phyloP scores from a whole-genome alignment of 2,888 invertebrate species.

The Sepioteuthis lessoniana region DNA sequence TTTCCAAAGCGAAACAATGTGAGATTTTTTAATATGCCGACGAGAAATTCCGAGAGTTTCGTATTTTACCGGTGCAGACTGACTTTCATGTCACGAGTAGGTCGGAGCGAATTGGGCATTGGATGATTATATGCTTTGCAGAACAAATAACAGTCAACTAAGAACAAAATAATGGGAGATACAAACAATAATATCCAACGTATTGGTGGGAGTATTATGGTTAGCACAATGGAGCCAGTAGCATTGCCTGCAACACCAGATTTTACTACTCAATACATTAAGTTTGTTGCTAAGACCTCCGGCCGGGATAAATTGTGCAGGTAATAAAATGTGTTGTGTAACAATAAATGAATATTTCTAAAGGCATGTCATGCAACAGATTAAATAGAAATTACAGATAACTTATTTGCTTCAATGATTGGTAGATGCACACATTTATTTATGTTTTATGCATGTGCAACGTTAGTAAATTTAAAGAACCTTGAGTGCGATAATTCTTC shows the following conservation, averaged over 20 bases:
- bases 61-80: background rate
- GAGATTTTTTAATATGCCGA: background rate
- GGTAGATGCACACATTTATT: too few species aligned
- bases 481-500: too few species aligned
- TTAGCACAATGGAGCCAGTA: conserved; percentile 5
- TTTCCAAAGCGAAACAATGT: background rate
- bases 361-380: too few species aligned
- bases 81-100: background rate
- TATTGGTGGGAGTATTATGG: background rate
- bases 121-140: background rate
- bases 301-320: conserved; percentile 70
- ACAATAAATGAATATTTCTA: too few species aligned
- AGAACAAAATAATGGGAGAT: background rate
- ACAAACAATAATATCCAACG: background rate
- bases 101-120: background rate
- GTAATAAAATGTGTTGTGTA: conserved; percentile 53
- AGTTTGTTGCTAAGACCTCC: conserved; percentile 68
- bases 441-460: too few species aligned
- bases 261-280: conserved; percentile 62
- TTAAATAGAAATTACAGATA: too few species aligned
- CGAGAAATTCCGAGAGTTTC: background rate
- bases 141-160: background rate
- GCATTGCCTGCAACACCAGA: conserved; percentile 52
- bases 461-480: too few species aligned
- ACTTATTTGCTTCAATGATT: too few species aligned